Base-by-base conservation (phyloP, 1,140 invertebrate genomes). In the Paraescarpia echinospica region DNA sequence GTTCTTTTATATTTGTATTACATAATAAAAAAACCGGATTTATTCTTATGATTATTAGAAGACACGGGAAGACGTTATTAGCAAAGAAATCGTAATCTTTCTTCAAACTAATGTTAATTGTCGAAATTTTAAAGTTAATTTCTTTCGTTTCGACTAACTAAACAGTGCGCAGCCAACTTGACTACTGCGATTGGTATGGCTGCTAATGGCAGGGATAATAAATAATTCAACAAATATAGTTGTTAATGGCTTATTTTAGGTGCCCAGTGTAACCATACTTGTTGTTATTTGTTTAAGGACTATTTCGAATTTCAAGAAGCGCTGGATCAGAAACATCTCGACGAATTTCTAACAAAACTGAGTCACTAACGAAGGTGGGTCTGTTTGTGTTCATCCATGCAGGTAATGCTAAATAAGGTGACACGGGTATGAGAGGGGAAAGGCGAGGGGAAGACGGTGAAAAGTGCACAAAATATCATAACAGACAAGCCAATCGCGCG, bases 241-340 rank as follows among this genome's bases (percentile, higher is more conserved):
- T 31, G 59, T 27, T 18, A 27, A 77, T 77, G 59, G 59, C 27
- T 77, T 2, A 31, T 77, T 18, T 77, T 77, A 22, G 59, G 9
- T 77, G 0, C 27, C 27, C 22, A 2, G 22, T 22, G 59, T 77
- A 77, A 77, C 59, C 14, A 77, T 1, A 14, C 59, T 22, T 77
- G 4, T 77, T 77, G 59, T 77, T 77, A 77, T 77, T 77, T 77
- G 27, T 77, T 77, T 77, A 12, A 77, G 59, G 59, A 77, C 59
- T 77, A 77, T 77, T 77, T 77, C 59, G 59, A 77, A 77, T 77
- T 77, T 77, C 59, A 77, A 77, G 59, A 77, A 77, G 59, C 59
- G 59, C 27, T 77, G 22, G 59, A 77, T 77, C 59, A 77, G 59
- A 77, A 77, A 77, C 59, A 18, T 77, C 59, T 77, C 27, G 59